A percentile compares a stretch with the other conserved stretches of the same genome.
Conservation (phyloP, 2,888 invertebrate species). For the Spisula subtruncata region DNA sequence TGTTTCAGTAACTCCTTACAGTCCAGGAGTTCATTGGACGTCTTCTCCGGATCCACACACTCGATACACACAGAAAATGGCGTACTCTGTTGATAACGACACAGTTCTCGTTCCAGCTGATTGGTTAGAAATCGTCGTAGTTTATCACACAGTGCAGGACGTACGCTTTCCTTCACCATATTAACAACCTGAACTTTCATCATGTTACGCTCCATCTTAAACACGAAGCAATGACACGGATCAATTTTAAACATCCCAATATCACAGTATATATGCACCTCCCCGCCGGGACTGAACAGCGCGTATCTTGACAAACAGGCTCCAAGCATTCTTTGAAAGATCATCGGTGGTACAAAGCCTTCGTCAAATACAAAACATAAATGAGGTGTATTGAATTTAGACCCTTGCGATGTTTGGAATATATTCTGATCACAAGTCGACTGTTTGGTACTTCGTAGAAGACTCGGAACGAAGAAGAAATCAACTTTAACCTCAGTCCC, state of each 20-base stretch:
- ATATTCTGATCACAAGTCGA: not conserved
- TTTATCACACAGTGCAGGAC: conserved; percentile 65
- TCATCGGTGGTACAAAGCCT: conserved; percentile 66
- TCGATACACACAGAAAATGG: conserved; percentile 66
- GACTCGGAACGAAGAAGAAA: conserved; percentile 71
- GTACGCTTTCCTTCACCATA: conserved; percentile 57
- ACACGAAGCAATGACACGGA: conserved; percentile 60
- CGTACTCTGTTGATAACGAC: conserved; percentile 66
- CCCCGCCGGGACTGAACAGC: conserved; percentile 55
- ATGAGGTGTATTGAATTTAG: conserved; percentile 51
- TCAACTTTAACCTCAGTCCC: conserved; percentile 50
- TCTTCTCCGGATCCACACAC: conserved; percentile 52
- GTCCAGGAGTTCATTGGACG: conserved; percentile 53
- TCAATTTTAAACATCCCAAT: conserved; percentile 66
- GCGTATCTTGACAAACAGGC: conserved; percentile 60
- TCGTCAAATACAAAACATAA: conserved; percentile 69
- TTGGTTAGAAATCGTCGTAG: conserved; percentile 59
- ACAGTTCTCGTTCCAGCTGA: conserved; percentile 63
- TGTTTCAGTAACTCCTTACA: conserved; percentile 67
- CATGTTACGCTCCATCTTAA: conserved; percentile 51
- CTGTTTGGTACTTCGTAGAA: conserved; percentile 56
- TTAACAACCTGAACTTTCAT: conserved; percentile 65
- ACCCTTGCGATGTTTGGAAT: conserved; percentile 16
- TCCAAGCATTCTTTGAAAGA: conserved; percentile 70
- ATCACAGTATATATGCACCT: conserved; percentile 61